These are phyloP conservation scores for Takifugu flavidus DNA, from an alignment of 2,113 vertebrate species.

Conservation along the genomic window DNA sequence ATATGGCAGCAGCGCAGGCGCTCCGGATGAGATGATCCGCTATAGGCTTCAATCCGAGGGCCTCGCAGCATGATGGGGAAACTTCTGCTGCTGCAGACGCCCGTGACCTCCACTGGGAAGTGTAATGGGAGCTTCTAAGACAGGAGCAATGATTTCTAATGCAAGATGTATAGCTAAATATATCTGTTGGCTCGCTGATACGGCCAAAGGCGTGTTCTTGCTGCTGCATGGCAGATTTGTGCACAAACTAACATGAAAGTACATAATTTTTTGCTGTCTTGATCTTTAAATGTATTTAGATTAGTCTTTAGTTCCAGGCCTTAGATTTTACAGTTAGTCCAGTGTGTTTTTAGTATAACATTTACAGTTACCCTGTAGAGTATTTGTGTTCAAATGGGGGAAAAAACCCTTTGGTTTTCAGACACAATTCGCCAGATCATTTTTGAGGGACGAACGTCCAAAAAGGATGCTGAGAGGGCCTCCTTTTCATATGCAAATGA, in stretches of 20 bases:
- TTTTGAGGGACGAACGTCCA: background rate
- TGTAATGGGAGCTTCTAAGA: constrained; percentile 39
- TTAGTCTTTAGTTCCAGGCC: no score
- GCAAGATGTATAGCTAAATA: constrained; percentile 27
- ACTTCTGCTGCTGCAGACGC: constrained; percentile 40
- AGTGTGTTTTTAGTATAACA: no score
- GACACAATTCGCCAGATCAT: no score
- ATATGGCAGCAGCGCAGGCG: constrained; percentile 27
- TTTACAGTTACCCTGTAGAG: no score
- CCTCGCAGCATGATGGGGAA: constrained; percentile 51
- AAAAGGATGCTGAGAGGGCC: background rate
- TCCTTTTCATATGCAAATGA: constrained; percentile 23
- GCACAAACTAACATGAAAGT: background rate
- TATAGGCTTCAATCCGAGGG: constrained; percentile 42
- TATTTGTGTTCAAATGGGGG: no score
- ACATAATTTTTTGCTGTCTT: no score
- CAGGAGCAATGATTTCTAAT: constrained; percentile 15
- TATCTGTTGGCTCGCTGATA: constrained; percentile 23
- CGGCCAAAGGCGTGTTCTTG: background rate
- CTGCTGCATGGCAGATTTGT: background rate
- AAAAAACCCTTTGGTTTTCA: no score
- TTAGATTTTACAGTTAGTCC: no score
- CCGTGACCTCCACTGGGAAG: constrained; percentile 47
- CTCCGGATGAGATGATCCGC: constrained; percentile 34
- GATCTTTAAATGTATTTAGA: no score